Percentiles rank a stretch among this genome's conserved stretches.
Conservation (phyloP, 2,888 invertebrate genomes). For the Caenorhabditis zanzibari region DNA sequence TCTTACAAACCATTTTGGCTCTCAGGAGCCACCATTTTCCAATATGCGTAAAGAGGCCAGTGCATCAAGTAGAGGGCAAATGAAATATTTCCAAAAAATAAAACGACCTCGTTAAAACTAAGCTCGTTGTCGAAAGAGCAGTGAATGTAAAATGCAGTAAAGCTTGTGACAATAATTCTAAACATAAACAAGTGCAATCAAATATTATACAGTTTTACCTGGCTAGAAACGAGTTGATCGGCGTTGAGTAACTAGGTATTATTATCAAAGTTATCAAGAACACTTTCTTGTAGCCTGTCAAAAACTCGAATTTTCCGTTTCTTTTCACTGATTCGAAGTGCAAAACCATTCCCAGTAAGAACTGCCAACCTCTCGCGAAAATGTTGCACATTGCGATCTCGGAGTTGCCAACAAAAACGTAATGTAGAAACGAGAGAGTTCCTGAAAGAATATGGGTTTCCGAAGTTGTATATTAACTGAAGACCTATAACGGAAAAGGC, state of each 20-base stretch:
- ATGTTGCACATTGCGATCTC: slow-evolving; percentile 22
- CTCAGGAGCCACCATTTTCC: neutral
- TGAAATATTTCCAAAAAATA: slow-evolving; percentile 32
- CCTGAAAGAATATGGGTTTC: neutral
- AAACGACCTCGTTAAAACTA: neutral
- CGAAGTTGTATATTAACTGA: neutral
- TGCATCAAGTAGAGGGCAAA: slow-evolving; percentile 25
- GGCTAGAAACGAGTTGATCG: neutral
- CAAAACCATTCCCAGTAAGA: slow-evolving; percentile 14
- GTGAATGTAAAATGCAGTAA: neutral
- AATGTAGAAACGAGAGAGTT: neutral
- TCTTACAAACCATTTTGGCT: neutral
- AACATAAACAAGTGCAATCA: neutral
- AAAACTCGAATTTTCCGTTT: too few species aligned
- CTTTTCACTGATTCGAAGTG: neutral
- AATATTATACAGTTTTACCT: neutral
- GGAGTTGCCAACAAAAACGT: neutral
- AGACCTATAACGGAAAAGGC: neutral
- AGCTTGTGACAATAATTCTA: neutral
- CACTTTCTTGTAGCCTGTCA: too few species aligned
- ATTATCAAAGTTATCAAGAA: neutral
- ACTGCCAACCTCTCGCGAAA: slow-evolving; percentile 23
- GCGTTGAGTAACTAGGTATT: neutral
- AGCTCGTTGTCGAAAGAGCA: neutral
- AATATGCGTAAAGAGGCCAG: slow-evolving; percentile 26